Conservation (phyloP, 1,140 invertebrate genomes). For the Zophobas morio region DNA sequence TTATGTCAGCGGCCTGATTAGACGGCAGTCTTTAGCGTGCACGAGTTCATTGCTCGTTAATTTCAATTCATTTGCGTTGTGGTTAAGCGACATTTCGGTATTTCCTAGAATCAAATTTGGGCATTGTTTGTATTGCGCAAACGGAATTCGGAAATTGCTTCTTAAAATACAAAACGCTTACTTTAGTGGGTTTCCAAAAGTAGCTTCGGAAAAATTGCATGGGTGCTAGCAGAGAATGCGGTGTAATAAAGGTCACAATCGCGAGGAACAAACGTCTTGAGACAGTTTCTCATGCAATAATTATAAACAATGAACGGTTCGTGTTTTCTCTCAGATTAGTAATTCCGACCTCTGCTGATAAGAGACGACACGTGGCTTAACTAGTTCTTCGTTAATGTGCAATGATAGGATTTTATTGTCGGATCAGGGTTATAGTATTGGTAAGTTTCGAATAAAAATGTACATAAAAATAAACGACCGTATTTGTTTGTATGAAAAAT, state of each 20-base stretch:
- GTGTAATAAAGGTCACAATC: too few species aligned
- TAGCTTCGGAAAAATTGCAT: too few species aligned
- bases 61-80: neutral
- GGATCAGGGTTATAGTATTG: neutral
- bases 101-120: neutral
- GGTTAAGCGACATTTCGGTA: neutral
- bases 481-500: slow-evolving; percentile 20
- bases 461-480: neutral
- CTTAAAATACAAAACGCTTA: too few species aligned
- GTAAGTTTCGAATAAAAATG: slow-evolving; percentile 14
- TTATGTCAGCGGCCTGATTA: too few species aligned
- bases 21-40: neutral
- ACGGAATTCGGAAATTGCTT: too few species aligned
- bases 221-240: too few species aligned
- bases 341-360: slow-evolving; percentile 21
- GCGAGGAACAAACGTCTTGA: neutral
- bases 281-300: neutral
- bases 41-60: neutral
- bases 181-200: too few species aligned
- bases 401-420: slow-evolving; percentile 30
- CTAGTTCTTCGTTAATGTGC: slow-evolving; percentile 22
- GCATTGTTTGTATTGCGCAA: too few species aligned
- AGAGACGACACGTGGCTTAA: slow-evolving; percentile 16
- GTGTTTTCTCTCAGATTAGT: slow-evolving; percentile 34
- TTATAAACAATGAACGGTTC: slow-evolving; percentile 18